phyloP scores from a whole-genome alignment of 2,888 invertebrate genomes.

The Diabrotica balteata region DNA sequence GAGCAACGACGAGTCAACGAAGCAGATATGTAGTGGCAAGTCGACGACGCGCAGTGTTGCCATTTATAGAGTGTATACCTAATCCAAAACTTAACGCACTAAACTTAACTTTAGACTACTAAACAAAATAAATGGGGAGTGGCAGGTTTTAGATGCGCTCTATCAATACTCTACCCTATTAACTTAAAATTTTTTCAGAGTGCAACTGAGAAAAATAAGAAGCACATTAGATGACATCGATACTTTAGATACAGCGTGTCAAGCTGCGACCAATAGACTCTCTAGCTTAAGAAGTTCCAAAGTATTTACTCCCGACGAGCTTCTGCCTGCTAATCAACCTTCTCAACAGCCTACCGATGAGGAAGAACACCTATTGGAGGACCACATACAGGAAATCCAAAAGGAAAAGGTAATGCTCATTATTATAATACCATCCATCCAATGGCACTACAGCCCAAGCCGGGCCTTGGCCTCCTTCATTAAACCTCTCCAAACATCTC shows the following conservation, averaged over 20 bases:
- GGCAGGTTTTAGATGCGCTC: too few species aligned
- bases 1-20: too few species aligned
- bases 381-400: slow-evolving; percentile 81
- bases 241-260: slow-evolving; percentile 85
- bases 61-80: too few species aligned
- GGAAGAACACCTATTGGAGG: slow-evolving; percentile 78
- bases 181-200: slow-evolving; percentile 50
- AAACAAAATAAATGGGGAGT: too few species aligned
- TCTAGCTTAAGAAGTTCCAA: slow-evolving; percentile 79
- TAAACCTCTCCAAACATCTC: too few species aligned
- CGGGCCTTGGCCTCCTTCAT: too few species aligned
- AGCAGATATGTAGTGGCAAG: too few species aligned
- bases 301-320: slow-evolving; percentile 69
- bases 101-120: too few species aligned
- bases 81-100: too few species aligned
- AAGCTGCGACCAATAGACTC: slow-evolving; percentile 82
- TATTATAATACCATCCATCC: not conserved
- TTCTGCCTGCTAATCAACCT: slow-evolving; percentile 55
- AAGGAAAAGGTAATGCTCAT: slow-evolving; percentile 69
- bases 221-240: slow-evolving; percentile 89
- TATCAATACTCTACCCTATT: too few species aligned
- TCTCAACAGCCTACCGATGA: slow-evolving; percentile 63
- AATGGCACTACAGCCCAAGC: too few species aligned
- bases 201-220: slow-evolving; percentile 84
- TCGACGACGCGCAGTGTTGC: too few species aligned